Evolutionary conservation across 2,113 vertebrate genomes (phyloP).

Genomic region (Atherinomorus stipes): DNA sequence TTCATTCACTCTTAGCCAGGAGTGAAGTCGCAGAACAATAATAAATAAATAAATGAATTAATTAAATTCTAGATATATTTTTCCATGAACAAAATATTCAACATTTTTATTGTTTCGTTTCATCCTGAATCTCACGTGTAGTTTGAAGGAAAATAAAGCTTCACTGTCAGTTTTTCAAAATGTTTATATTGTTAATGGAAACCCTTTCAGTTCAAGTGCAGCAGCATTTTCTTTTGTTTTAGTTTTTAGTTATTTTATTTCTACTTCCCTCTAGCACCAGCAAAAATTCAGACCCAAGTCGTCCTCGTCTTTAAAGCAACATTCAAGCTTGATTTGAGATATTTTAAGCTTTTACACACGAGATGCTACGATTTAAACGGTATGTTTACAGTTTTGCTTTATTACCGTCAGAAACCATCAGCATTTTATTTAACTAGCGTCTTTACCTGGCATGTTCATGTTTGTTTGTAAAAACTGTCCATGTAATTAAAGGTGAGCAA

Average conservation of each 20-base stretch:
- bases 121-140: neutral
- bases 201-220: constrained; percentile 20
- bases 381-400: neutral
- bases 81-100: neutral
- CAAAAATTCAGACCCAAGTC: constrained; percentile 13
- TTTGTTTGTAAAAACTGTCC: neutral
- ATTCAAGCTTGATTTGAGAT: constrained; percentile 17
- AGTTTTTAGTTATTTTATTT: neutral
- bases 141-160: neutral
- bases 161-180: constrained; percentile 1
- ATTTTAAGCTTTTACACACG: constrained; percentile 6
- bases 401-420: neutral
- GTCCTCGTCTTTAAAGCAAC: constrained; percentile 17
- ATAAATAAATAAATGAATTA: neutral
- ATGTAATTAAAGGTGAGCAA: constrained; percentile 1
- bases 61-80: neutral
- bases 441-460: neutral
- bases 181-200: neutral
- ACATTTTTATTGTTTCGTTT: neutral
- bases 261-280: constrained; percentile 22
- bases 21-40: neutral
- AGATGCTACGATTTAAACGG: neutral
- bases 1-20: neutral
- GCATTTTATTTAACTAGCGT: neutral
- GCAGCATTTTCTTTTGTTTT: constrained; percentile 6